Conservation (phyloP, 2,888 invertebrate species). For the Ferrisia virgata region DNA sequence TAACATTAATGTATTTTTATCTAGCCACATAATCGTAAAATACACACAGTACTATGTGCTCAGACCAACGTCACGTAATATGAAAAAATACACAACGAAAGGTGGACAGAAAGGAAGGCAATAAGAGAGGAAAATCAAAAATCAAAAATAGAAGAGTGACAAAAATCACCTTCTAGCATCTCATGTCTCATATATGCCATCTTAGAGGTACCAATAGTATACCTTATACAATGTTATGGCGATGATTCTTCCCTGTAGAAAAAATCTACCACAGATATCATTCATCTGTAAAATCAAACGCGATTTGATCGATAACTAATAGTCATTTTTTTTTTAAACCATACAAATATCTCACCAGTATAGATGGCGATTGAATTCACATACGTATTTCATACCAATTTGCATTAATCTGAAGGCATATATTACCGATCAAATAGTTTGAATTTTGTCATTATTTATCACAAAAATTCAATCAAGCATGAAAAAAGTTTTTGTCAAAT, state of each 20-base stretch:
- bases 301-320: not conserved
- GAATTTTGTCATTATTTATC: no score
- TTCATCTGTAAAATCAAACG: not conserved
- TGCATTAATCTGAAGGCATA: no score
- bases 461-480: no score
- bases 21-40: slow-evolving; percentile 16
- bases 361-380: not conserved
- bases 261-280: not conserved
- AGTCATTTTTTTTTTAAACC: not conserved
- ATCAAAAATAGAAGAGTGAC: no score
- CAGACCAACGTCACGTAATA: no score
- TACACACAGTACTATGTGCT: not conserved
- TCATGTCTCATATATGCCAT: no score
- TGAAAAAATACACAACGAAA: not conserved
- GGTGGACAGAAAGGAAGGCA: not conserved
- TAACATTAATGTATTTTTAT: slow-evolving; percentile 23
- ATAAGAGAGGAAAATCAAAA: no score
- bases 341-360: not conserved
- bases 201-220: no score
- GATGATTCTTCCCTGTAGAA: not conserved
- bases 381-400: not conserved
- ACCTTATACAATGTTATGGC: no score
- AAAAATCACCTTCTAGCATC: no score
- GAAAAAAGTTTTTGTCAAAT: no score
- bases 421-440: no score